Evolutionary conservation across 2,888 invertebrate genomes (phyloP).

Genomic region (Drosophila borealis): DNA sequence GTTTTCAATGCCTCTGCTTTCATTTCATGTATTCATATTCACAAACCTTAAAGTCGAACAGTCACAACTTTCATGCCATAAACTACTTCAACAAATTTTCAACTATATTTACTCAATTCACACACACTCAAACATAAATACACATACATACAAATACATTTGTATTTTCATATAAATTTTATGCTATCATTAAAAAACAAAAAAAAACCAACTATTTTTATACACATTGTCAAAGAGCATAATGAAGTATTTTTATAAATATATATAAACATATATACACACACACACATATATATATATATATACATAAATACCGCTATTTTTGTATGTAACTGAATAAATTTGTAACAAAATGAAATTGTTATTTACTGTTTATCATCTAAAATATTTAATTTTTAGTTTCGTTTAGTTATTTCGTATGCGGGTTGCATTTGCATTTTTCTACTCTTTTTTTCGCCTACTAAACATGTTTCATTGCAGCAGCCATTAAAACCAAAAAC

Average conservation of each 20-base stretch:
- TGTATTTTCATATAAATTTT: constrained; percentile 51
- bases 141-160: constrained; percentile 25
- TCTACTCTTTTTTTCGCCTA: constrained; percentile 17
- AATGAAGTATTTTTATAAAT: constrained; percentile 63
- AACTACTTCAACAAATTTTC: constrained; percentile 19
- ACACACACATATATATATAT: constrained; percentile 38
- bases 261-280: constrained; percentile 35
- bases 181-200: constrained; percentile 18
- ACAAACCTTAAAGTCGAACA: constrained; percentile 21
- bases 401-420: constrained; percentile 28
- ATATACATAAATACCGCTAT: constrained; percentile 60
- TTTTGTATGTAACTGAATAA: constrained; percentile 80
- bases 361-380: constrained; percentile 47
- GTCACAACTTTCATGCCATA: constrained; percentile 20
- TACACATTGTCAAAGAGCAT: constrained; percentile 62
- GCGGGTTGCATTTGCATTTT: constrained; percentile 38
- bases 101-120: constrained; percentile 25
- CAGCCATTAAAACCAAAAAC: constrained; percentile 30
- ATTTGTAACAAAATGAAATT: constrained; percentile 64
- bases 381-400: background rate
- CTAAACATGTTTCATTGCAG: constrained; percentile 75
- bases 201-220: constrained; percentile 60
- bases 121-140: constrained; percentile 13
- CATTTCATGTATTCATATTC: constrained; percentile 38
- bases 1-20: background rate